Evolutionary conservation across 2,888 invertebrate species (phyloP).

Genomic region (Gastrophysa polygoni): DNA sequence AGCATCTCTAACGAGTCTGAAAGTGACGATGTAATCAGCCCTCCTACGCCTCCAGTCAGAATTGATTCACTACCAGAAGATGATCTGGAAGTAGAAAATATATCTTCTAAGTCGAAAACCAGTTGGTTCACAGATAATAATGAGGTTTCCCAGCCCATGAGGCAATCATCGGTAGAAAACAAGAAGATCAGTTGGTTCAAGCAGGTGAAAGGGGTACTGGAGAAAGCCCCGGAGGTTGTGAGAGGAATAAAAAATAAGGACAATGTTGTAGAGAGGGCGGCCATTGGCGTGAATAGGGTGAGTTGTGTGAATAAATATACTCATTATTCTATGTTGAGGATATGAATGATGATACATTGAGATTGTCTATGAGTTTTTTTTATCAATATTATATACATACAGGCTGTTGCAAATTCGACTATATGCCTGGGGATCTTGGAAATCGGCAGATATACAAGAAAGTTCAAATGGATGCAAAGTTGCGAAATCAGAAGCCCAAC

Average conservation of each 20-base stretch:
- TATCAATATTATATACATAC: too few species aligned
- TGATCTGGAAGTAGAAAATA: conserved; percentile 49
- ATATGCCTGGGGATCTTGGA: too few species aligned
- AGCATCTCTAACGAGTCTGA: conserved; percentile 60
- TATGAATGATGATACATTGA: too few species aligned
- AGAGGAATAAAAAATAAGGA: conserved; percentile 40
- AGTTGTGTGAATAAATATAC: too few species aligned
- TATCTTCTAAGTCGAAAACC: conserved; percentile 42
- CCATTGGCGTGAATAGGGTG: conserved; percentile 57
- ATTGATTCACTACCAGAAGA: conserved; percentile 67
- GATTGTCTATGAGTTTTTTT: too few species aligned
- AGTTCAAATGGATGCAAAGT: too few species aligned
- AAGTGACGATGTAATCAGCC: conserved; percentile 55
- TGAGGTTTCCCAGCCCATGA: conserved; percentile 8
- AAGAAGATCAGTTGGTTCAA: conserved; percentile 57
- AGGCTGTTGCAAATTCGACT: too few species aligned
- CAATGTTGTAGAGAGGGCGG: conserved; percentile 61
- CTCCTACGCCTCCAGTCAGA: conserved; percentile 68
- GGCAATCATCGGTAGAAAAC: conserved; percentile 25
- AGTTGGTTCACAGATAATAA: conserved; percentile 47
- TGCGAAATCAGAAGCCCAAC: too few species aligned
- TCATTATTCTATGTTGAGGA: too few species aligned
- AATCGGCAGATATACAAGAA: too few species aligned
- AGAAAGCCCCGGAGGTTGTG: conserved; percentile 62
- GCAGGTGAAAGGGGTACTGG: conserved; percentile 57